Base-by-base conservation (phyloP, 2,888 invertebrate species). In the Graphium colonna region DNA sequence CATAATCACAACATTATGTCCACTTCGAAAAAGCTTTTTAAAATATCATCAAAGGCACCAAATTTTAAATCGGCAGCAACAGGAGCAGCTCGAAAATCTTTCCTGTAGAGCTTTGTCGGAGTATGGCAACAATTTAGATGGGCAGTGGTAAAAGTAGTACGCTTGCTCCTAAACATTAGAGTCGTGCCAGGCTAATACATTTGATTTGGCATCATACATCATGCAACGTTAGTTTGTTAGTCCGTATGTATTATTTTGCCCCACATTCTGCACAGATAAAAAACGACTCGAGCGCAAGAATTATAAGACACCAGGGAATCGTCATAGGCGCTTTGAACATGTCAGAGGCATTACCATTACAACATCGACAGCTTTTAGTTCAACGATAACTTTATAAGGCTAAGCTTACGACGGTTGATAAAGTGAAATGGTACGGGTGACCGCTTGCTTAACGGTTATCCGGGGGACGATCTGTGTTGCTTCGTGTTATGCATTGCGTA, bases 401-500 rank as follows among this genome's bases (percentile, higher is more conserved):
- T 68, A 67, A 61, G 61, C 59, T 47, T 65, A 60, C 61, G 62
- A 63, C 31, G 21, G 8, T 69, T 70, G 69, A 72, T 70, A 61
- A 66, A 73, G 71, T 69, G 71, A 64, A 66, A 63, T 63, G 60
- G 60, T 60, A 65, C 69, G 64, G 60, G 64, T 41, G 31, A 41
- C 52, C 57, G 57, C 53, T 55, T 59, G 60, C 60, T 59, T 48
- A 52, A 50, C 55, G 60, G 56, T 49, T 53, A 52, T 60, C 43
- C 42, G 57, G 58, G 52, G 57, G 61, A 50, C 66, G 67, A 60
- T 80, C 72, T 63, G 71, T 82, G 79, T 82, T 76, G 85, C 84
- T 86, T 84, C 73, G 69, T 74, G 75, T 66, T 71, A n/a, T 72
- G 69, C 77, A 72, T 75, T 71, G 68, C 67, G 69, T 67, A 58